Percentiles rank a stretch among this genome's conserved stretches.
Evolutionary conservation across 2,888 invertebrate species (phyloP).

Genomic region (Margaritifera margaritifera): DNA sequence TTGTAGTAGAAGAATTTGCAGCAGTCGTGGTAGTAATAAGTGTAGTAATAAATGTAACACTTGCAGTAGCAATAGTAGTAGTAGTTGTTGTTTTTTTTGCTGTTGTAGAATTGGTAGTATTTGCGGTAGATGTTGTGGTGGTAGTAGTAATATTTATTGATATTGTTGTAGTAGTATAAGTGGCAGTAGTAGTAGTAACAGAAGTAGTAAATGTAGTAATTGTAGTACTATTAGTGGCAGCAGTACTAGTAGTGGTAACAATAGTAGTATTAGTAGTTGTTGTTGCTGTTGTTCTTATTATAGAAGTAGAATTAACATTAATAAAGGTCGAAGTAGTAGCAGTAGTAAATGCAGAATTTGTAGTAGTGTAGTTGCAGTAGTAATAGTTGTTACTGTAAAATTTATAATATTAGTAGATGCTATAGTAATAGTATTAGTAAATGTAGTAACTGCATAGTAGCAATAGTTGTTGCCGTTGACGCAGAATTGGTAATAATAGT

Average conservation of each 20-base stretch:
- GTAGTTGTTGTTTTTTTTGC: neutral
- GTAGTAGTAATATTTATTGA: neutral
- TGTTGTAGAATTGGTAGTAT: conserved; percentile 3
- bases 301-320: too few relatives aligned
- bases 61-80: conserved; percentile 1
- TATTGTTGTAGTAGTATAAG: neutral
- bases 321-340: too few relatives aligned
- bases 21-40: neutral
- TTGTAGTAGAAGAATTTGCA: neutral
- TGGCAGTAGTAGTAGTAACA: neutral
- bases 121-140: conserved; percentile 1
- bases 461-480: too few relatives aligned
- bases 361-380: conserved; percentile 1
- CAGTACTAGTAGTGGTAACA: neutral
- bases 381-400: neutral
- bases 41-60: conserved; percentile 1
- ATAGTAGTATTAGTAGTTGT: neutral
- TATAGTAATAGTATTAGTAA: conserved; percentile 1
- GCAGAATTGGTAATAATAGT: neutral
- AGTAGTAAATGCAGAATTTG: too few relatives aligned
- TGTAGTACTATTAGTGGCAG: neutral
- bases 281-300: too few relatives aligned
- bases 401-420: neutral
- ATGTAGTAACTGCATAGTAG: conserved; percentile 2
- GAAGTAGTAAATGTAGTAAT: neutral